Percentiles rank a stretch among this genome's conserved stretches.
These are phyloP conservation scores for Phthorimaea operculella DNA, from an alignment of 1,140 invertebrate genomes.

Conservation along the genomic window DNA sequence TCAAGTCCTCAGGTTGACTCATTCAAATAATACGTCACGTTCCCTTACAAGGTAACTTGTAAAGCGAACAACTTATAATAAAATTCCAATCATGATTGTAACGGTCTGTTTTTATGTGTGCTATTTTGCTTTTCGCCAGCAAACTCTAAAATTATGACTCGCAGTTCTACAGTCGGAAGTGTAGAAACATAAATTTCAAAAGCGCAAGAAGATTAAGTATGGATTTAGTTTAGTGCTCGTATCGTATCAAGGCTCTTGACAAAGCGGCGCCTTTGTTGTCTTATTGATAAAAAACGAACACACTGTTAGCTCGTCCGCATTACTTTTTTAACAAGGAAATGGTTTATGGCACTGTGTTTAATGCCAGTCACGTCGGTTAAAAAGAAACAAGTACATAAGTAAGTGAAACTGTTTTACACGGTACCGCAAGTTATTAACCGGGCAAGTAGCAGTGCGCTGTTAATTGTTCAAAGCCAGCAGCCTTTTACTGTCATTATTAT, in stretches of 20 bases:
- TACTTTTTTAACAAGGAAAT: no score
- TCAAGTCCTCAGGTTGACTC: neutral
- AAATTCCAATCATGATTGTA: neutral
- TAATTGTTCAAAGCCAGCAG: slow-evolving; percentile 8
- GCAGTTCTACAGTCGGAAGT: no score
- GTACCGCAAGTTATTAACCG: neutral
- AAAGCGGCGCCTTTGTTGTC: no score
- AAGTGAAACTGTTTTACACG: neutral
- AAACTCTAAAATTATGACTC: no score
- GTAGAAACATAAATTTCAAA: no score
- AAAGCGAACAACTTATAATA: neutral
- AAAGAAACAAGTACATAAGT: neutral
- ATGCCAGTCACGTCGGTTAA: neutral
- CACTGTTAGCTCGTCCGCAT: no score
- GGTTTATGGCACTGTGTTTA: no score
- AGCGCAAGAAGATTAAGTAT: no score
- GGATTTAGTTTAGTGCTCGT: no score
- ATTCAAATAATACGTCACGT: neutral
- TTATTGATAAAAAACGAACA: no score
- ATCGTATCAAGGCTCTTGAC: no score
- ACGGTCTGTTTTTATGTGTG: neutral
- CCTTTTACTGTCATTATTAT: slow-evolving; percentile 26
- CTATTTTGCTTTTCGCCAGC: no score
- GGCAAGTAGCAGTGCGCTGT: neutral
- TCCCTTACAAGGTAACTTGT: slow-evolving; percentile 5